Percentiles rank a stretch among this genome's conserved stretches.
These are phyloP conservation scores for Pleuronectes platessa DNA, from an alignment of 2,113 vertebrate species.

Conservation along the genomic window DNA sequence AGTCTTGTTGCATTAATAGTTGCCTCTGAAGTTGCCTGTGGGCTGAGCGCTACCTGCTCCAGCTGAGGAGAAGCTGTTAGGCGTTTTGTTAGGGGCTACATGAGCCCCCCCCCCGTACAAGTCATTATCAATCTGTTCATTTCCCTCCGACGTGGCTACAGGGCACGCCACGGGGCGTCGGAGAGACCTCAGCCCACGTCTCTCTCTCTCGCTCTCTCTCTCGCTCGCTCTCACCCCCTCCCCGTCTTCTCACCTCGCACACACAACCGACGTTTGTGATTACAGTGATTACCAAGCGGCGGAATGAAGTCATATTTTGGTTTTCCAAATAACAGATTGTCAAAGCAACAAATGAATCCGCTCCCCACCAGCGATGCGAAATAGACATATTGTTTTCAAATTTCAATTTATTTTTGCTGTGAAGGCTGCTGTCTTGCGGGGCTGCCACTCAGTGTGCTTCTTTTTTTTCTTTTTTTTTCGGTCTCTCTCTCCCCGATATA, in stretches of 20 bases:
- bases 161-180: background rate
- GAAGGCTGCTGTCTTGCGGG: constrained; percentile 53
- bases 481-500: constrained; percentile 37
- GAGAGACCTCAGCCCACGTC: background rate
- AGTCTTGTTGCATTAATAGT: constrained; percentile 16
- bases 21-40: constrained; percentile 3
- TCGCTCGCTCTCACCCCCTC: background rate
- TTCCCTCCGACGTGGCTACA: constrained; percentile 13
- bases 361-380: constrained; percentile 59
- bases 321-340: constrained; percentile 74
- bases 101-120: constrained; percentile 51
- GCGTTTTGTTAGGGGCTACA: constrained; percentile 38
- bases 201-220: background rate
- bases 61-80: constrained; percentile 37
- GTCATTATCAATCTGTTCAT: constrained; percentile 71
- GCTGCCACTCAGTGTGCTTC: constrained; percentile 63
- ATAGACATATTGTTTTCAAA: constrained; percentile 72
- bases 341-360: constrained; percentile 75
- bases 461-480: background rate
- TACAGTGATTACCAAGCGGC: constrained; percentile 67
- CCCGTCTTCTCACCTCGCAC: constrained; percentile 2
- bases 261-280: constrained; percentile 60
- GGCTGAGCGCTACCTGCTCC: constrained; percentile 36
- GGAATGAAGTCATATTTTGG: constrained; percentile 75
- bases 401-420: constrained; percentile 68